Evolutionary conservation across 2,113 vertebrate genomes (phyloP).

Genomic region (Epinephelus fuscoguttatus): DNA sequence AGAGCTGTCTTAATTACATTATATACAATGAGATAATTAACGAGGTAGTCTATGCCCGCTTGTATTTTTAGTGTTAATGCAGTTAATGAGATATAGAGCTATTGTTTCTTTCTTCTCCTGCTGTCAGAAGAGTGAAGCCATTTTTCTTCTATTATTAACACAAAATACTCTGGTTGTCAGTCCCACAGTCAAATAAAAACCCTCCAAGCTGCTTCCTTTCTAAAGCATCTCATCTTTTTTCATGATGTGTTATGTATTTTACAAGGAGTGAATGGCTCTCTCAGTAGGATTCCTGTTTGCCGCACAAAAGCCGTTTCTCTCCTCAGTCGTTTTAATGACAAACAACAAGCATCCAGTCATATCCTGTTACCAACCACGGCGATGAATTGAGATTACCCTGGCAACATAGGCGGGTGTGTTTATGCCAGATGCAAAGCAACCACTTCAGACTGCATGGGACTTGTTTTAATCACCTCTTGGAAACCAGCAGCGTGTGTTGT

Average conservation of each 20-base stretch:
- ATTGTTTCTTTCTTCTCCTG: slow-evolving; percentile 23
- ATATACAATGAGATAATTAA: slow-evolving; percentile 59
- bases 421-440: slow-evolving; percentile 50
- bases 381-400: slow-evolving; percentile 59
- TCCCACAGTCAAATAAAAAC: slow-evolving; percentile 20
- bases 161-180: slow-evolving; percentile 28
- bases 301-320: slow-evolving; percentile 48
- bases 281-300: slow-evolving; percentile 48
- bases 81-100: slow-evolving; percentile 42
- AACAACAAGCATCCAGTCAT: slow-evolving; percentile 64
- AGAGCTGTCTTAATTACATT: slow-evolving; percentile 48
- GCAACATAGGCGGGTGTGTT: slow-evolving; percentile 50
- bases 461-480: slow-evolving; percentile 60
- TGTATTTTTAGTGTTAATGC: slow-evolving; percentile 49
- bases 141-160: slow-evolving; percentile 31
- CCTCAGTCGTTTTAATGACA: slow-evolving; percentile 56
- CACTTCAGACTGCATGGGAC: slow-evolving; percentile 41
- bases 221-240: slow-evolving; percentile 53
- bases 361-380: slow-evolving; percentile 55
- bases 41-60: slow-evolving; percentile 26
- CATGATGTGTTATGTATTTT: slow-evolving; percentile 46
- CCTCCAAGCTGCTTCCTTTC: slow-evolving; percentile 23
- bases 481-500: slow-evolving; percentile 40
- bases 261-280: slow-evolving; percentile 38
- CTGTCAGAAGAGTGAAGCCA: slow-evolving; percentile 25